Evolutionary conservation across 2,113 vertebrate genomes (phyloP), one percentile per base, ranked within the genome.

Genomic region (Cebus imitator): DNA sequence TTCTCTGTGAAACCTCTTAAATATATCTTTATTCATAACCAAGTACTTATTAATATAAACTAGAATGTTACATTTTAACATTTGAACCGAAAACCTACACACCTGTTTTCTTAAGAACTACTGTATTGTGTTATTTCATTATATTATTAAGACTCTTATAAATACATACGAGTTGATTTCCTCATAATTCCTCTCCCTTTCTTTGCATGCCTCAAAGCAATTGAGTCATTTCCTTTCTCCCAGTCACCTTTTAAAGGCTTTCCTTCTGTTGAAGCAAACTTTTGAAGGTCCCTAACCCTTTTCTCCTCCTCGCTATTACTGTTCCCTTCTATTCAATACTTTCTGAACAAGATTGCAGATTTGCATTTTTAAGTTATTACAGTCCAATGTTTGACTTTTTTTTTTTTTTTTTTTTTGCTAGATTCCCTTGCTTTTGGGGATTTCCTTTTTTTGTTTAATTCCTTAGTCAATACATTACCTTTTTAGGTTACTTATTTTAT

Each of bases 171-270:
- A 35, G 21, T 30, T 27, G 23, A 87, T 97, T 97, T 96, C 72
- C 21, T 83, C 86, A n/a, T 8, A 0, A 81, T 97, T 97, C 81
- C 72, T 83, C n/a, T 64, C 58, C 18, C 89, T 97, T 96, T 92
- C 87, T 98, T 97, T 97, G 52, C 43, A n/a, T 78, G 57, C 58
- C 83, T 97, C 91, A 85, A 84, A 96, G 94, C 32, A 12, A n/a
- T 3, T 92, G 80, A 95, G 23, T 98, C 83, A 97, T 98, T 98
- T 98, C 94, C 92, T 93, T 96, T 58, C 32, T 80, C 52, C 87
- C 82, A 76, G 86, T 76, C 78, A 87, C 35, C 89, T 81, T 27
- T 81, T 87, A 58, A 94, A 96, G 45, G 8, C 30, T 32, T 86
- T 97, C 95, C 90, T 97, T 95, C 79, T 90, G 6, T 66, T 92